Evolutionary conservation across 2,113 vertebrate species (phyloP), one percentile per base, ranked within the genome.

Genomic region (Cervus canadensis): DNA sequence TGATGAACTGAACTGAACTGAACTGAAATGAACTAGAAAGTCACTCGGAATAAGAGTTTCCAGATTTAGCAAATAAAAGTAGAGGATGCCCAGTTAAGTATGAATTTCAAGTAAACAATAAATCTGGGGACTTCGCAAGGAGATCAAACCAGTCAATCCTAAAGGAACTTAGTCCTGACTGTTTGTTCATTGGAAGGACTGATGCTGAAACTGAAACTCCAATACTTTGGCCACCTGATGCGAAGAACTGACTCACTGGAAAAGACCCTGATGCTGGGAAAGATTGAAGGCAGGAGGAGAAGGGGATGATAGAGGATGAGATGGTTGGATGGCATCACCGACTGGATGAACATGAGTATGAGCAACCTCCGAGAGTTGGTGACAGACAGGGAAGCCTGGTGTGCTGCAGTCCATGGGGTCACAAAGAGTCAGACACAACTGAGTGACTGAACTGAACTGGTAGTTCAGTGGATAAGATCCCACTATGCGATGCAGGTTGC

Each of bases 311-410:
- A 71, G n/a, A 71, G 5, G n/a, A 40, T 71, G 67, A 40, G 67
- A 40, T 71, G n/a, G 19, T 12, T 71, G 64, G 33, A 36, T 67
- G 19, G n/a, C 67, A 71, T 40, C 67, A 71, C 67, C 11, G 19
- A 40, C 67, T 71, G 4, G 11, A 40, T 40, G n/a, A 11, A 23
- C 19, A 23, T 71, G 67, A 71, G 19, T 40, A 19, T 40, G 67
- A 40, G 67, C 19, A 40, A 36, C n/a, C 10, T 71, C n/a, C 0
- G 0, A 10, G n/a, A 71, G 36, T 40, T 40, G n/a, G n/a, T 71
- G 10, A 71, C 0, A 1, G 67, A 40, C 19, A 40, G 67, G 19
- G n/a, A 40, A 13, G 67, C 10, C 67, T 40, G 19, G 19, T 0
- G 2, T 71, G 67, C n/a, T 71, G 67, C 10, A 71, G n/a, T 71